Evolutionary conservation across 2,113 vertebrate species (phyloP), one percentile per base, ranked within the genome.

Genomic region (Cryptotis parvus): DNA sequence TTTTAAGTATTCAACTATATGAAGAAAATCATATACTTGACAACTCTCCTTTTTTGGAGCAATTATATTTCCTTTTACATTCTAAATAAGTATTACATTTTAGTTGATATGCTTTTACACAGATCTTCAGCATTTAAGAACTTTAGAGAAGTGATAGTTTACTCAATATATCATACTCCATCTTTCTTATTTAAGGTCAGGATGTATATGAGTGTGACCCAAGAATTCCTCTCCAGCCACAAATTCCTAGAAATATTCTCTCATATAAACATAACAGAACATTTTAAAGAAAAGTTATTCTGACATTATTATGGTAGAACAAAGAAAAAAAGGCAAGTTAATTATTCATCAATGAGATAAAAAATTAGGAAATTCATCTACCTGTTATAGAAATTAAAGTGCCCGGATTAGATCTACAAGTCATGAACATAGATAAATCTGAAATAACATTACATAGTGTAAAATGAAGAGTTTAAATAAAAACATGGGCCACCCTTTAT

Each of bases 171-270:
- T 66, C 24, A n/a, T 85, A 55, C 15, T 49, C 9, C 1, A 61
- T 37, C 24, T 70, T 92, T 61, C 8, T 74, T 39, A 65, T 73
- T 63, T 8, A 55, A 65, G 12, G 35, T 82, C 15, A 91, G 79
- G 33, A 58, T 49, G 37, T 69, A 15, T 68, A n/a, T 43, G n/a
- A 61, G 27, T 82, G 61, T 70, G 5, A 83, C 18, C 16, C 4
- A 66, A 15, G 10, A 69, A 37, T 15, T 92, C 94, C 33, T 72
- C 26, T 75, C 85, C 72, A 31, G 45, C 26, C 22, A n/a, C 49
- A 63, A 91, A 78, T 90, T n/a, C 72, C 35, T 85, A 78, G 26
- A 91, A 75, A 85, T 76, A 55, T 35, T 76, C 4, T 45, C n/a
- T 29, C 4, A 37, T 27, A 9, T 24, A 29, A 69, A 0, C 1